Evolutionary conservation across 2,888 invertebrate species (phyloP).

Genomic region (Monopis laevigella): DNA sequence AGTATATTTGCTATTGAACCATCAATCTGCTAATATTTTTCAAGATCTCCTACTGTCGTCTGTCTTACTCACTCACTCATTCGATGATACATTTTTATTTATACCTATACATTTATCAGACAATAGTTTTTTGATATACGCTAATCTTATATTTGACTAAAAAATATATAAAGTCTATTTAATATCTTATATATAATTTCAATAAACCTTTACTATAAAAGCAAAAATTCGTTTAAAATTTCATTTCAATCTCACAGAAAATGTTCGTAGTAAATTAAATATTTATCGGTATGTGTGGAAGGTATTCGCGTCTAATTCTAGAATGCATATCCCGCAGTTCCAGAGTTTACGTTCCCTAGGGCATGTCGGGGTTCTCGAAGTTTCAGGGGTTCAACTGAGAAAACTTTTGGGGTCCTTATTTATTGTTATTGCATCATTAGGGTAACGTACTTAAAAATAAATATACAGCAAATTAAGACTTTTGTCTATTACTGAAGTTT

Average conservation of each 20-base stretch:
- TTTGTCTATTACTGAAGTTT: conserved; percentile 1
- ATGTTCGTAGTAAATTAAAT: conserved; percentile 8
- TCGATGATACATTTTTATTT: too few relatives aligned
- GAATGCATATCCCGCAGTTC: conserved; percentile 8
- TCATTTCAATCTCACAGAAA: conserved; percentile 1
- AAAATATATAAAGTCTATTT: too few relatives aligned
- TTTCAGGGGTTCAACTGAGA: conserved; percentile 29
- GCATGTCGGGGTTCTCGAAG: not conserved
- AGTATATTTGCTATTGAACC: too few relatives aligned
- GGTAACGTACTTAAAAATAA: conserved; percentile 57
- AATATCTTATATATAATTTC: too few relatives aligned
- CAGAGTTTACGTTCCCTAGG: conserved; percentile 5
- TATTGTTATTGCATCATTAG: conserved; percentile 68
- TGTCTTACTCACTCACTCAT: too few relatives aligned
- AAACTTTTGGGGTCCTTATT: conserved; percentile 67
- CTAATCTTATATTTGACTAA: too few relatives aligned
- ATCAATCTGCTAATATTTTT: too few relatives aligned
- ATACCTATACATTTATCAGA: too few relatives aligned
- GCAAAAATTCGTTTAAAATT: conserved; percentile 4
- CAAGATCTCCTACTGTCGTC: too few relatives aligned
- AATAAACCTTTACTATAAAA: too few relatives aligned
- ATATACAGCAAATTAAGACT: conserved; percentile 53
- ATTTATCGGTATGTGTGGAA: conserved; percentile 3
- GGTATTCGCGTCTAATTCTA: conserved; percentile 4
- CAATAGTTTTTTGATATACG: too few relatives aligned